phyloP scores from a whole-genome alignment of 1,140 invertebrate species.

The Macrocentrus cingulum region DNA sequence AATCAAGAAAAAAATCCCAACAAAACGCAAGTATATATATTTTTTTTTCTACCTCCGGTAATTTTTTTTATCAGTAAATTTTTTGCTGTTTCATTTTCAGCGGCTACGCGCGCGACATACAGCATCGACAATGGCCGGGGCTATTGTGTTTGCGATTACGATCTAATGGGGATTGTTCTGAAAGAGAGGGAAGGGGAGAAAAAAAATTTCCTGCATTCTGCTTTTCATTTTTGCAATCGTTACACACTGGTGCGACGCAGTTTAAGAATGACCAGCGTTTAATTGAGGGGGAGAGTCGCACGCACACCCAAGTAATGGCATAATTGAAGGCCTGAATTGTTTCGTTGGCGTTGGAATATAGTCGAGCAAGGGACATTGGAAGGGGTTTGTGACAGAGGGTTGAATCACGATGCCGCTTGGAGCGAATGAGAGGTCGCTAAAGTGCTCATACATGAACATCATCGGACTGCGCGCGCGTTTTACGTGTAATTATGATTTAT shows the following conservation, averaged over 20 bases:
- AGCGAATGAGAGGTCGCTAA: neutral
- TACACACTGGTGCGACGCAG: constrained; percentile 1
- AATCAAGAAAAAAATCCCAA: too few relatives aligned
- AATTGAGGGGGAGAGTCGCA: neutral
- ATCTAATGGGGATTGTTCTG: constrained; percentile 8
- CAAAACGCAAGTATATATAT: neutral
- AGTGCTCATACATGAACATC: constrained; percentile 6
- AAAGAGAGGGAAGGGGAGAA: neutral
- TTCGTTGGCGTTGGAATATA: constrained; percentile 7
- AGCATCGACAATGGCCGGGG: constrained; percentile 36
- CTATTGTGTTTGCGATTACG: constrained; percentile 42
- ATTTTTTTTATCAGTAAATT: neutral
- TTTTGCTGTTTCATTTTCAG: neutral
- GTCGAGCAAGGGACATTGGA: neutral
- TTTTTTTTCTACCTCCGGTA: neutral
- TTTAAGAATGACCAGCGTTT: constrained; percentile 6
- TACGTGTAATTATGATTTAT: constrained; percentile 31
- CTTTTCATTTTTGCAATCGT: constrained; percentile 6
- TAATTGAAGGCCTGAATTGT: constrained; percentile 14
- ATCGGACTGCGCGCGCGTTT: neutral
- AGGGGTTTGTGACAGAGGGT: neutral
- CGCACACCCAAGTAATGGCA: constrained; percentile 5
- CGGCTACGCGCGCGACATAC: neutral
- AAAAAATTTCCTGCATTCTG: constrained; percentile 14
- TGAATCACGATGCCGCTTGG: neutral